A percentile compares a stretch with the other conserved stretches of the same genome.
These are phyloP conservation scores for Peromyscus melanophrys DNA, from an alignment of 2,797 vertebrate genomes.

Conservation along the genomic window DNA sequence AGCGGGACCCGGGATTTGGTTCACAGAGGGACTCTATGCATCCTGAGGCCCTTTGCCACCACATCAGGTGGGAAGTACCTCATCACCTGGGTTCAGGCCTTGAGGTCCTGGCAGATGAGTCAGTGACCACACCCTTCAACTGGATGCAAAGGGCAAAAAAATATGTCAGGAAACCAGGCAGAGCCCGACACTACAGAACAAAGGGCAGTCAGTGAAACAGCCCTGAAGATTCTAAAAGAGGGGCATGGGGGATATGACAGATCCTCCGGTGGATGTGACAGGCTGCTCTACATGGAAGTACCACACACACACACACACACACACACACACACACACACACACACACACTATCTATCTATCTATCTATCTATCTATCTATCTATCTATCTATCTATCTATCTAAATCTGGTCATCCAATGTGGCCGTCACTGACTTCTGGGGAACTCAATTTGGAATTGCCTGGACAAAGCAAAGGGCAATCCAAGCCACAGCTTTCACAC, in stretches of 20 bases:
- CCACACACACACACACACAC: too few relatives aligned
- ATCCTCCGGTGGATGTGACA: background rate
- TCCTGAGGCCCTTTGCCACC: conserved; percentile 23
- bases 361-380: too few relatives aligned
- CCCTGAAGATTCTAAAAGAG: conserved; percentile 41
- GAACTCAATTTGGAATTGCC: conserved; percentile 39
- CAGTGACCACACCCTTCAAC: conserved; percentile 69
- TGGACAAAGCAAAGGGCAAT: background rate
- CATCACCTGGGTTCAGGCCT: conserved; percentile 18
- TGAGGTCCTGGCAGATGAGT: conserved; percentile 53
- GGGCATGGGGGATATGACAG: too few relatives aligned
- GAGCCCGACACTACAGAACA: conserved; percentile 33
- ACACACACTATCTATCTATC: too few relatives aligned
- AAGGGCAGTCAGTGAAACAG: conserved; percentile 34
- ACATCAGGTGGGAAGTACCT: conserved; percentile 32
- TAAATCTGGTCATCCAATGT: background rate
- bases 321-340: too few relatives aligned
- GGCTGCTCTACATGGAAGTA: conserved; percentile 24
- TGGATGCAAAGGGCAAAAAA: conserved; percentile 71
- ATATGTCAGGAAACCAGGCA: conserved; percentile 61
- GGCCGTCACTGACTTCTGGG: conserved; percentile 1
- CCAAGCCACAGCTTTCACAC: background rate
- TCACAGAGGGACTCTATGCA: background rate
- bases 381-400: fast-evolving
- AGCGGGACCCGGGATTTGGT: background rate